Evolutionary conservation across 2,113 vertebrate species (phyloP).

Genomic region (Melanocharis versteri): DNA sequence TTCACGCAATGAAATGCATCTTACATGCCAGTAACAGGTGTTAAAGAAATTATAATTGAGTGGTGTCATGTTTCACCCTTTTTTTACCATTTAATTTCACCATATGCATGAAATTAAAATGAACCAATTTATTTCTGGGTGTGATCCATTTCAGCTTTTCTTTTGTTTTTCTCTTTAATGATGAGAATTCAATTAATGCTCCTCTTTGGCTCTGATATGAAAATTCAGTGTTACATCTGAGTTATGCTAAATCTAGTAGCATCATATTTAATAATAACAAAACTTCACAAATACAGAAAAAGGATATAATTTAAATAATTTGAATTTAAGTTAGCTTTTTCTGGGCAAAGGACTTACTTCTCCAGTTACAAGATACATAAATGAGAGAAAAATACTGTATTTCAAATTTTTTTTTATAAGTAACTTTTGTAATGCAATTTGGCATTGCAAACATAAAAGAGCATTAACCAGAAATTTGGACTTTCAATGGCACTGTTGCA

Average conservation of each 20-base stretch:
- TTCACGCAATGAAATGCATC: neutral
- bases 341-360: neutral
- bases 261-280: neutral
- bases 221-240: neutral
- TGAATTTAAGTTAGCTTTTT: neutral
- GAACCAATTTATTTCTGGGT: fast-evolving
- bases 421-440: neutral
- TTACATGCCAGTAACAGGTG: neutral
- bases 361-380: neutral
- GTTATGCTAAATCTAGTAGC: neutral
- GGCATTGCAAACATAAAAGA: neutral
- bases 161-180: neutral
- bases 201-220: neutral
- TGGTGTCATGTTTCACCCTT: neutral
- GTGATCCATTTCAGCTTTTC: neutral
- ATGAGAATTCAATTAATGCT: neutral
- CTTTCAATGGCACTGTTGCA: neutral
- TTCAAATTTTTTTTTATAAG: neutral
- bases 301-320: neutral
- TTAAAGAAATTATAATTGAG: neutral
- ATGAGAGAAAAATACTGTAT: neutral
- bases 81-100: neutral
- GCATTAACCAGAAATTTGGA: neutral
- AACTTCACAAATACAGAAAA: neutral
- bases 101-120: neutral